Evolutionary conservation across 2,797 vertebrate species (phyloP), one percentile per base, ranked within the genome.

Genomic region (Oryzias dopingdopingensis): DNA sequence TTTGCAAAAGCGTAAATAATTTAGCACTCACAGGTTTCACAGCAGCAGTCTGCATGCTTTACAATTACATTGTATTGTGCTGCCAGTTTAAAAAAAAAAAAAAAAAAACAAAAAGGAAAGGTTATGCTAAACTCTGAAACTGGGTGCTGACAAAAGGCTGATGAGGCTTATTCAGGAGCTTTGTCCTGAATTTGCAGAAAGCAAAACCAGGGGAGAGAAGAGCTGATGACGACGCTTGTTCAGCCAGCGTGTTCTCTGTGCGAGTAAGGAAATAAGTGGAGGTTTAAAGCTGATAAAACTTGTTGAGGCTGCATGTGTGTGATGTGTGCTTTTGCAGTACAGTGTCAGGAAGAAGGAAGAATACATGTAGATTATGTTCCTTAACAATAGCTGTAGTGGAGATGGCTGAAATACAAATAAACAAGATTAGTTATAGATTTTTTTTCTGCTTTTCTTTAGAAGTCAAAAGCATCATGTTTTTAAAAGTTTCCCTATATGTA

Each of bases 101-200:
- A 66, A 1, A 46, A 63, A 61, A 18, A 48, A n/a, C n/a, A n/a
- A n/a, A n/a, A 49, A 43, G 45, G 7, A 10, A 70, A 66, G 65
- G 81, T 77, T 54, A 59, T 78, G 68, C 14, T 72, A 62, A 83
- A 67, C 49, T 73, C 49, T 49, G 52, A 70, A 72, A 77, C 0
- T 62, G 52, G 70, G 49, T 56, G 55, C 32, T 37, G 32, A 37
- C 32, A 75, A 84, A 81, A 68, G 77, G 79, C 83, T 86, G 86
- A 84, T 79, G 67, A 79, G 79, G 82, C 74, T 77, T 75, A 76
- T 80, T 88, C 81, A 74, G 65, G 70, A 76, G 75, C 82, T 82
- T 83, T 80, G 83, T 85, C 79, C 68, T 76, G 76, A 79, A 83
- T 80, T 87, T 85, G 69, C 57, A 57, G 66, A 56, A 77, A 52